phyloP scores from a whole-genome alignment of 2,888 invertebrate genomes.

The Drosophila paucipuncta region DNA sequence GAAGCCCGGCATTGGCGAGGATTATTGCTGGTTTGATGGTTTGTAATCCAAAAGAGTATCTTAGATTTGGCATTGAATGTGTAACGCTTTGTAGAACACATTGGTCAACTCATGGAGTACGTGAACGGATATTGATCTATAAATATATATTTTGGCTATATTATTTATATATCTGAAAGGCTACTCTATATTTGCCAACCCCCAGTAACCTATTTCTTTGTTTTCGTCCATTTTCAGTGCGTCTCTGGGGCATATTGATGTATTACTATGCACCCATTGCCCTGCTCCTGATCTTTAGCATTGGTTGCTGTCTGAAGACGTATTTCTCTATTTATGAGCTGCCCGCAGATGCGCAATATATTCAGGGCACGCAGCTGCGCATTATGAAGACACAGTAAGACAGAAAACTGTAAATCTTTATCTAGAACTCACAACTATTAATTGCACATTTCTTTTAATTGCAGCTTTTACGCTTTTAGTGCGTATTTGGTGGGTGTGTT shows the following conservation, averaged over 20 bases:
- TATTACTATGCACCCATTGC: slow-evolving; percentile 76
- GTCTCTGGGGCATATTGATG: slow-evolving; percentile 78
- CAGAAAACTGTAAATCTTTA: rapidly evolving
- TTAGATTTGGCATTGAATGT: background rate
- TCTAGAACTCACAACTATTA: background rate
- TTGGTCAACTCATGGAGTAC: background rate
- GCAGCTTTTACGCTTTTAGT: slow-evolving; percentile 73
- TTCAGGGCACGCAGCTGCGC: slow-evolving; percentile 69
- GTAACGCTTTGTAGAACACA: background rate
- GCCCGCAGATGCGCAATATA: slow-evolving; percentile 62
- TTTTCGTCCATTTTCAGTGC: slow-evolving; percentile 53
- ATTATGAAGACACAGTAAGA: slow-evolving; percentile 75
- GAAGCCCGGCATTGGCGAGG: slow-evolving; percentile 80
- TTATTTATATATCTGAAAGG: background rate
- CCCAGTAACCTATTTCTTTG: background rate
- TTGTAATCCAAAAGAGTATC: background rate
- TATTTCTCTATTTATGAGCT: slow-evolving; percentile 71
- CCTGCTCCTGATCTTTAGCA: slow-evolving; percentile 63
- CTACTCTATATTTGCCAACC: background rate
- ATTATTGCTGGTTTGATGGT: slow-evolving; percentile 82
- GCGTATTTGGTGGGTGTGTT: slow-evolving; percentile 71
- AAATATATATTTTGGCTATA: background rate
- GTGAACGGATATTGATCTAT: background rate
- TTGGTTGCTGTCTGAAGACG: slow-evolving; percentile 67
- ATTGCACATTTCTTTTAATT: background rate